A percentile compares a stretch with the other conserved stretches of the same genome.
These are phyloP conservation scores for Phytoseiulus persimilis DNA, from an alignment of 2,888 invertebrate species.

Conservation along the genomic window DNA sequence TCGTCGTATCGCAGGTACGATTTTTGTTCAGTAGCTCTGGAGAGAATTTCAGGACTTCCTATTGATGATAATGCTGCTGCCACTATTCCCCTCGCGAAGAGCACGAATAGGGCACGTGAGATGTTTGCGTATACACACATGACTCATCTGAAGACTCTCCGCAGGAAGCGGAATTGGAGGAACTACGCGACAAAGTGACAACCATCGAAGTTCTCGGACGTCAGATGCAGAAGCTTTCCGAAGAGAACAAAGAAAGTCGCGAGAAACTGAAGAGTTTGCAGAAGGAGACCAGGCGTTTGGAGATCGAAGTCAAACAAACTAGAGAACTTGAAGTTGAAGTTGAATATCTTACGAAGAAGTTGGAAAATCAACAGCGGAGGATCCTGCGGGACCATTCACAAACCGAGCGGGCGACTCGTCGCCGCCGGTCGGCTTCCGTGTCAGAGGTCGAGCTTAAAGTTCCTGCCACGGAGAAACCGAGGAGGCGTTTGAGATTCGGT, in stretches of 20 bases:
- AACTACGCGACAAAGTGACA: conserved; percentile 8
- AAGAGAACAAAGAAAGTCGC: conserved; percentile 16
- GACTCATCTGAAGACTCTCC: no score
- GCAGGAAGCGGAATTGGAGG: conserved; percentile 10
- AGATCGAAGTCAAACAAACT: neutral
- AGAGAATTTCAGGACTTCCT: no score
- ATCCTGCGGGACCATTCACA: neutral
- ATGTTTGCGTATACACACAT: no score
- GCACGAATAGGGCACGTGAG: no score
- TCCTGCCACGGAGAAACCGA: conserved; percentile 7
- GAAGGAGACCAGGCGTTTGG: conserved; percentile 6
- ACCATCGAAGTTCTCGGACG: conserved; percentile 12
- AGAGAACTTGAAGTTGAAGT: conserved; percentile 32
- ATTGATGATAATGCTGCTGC: no score
- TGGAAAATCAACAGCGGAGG: conserved; percentile 18
- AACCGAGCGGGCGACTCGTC: neutral
- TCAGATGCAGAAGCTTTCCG: conserved; percentile 14
- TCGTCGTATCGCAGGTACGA: neutral
- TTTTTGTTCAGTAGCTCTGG: no score
- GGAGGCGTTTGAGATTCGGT: neutral
- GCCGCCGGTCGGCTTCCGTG: neutral
- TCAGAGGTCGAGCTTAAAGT: neutral
- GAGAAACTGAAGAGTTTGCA: neutral
- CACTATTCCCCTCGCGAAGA: no score
- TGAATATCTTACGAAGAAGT: neutral